Conservation (phyloP, 2,888 invertebrate genomes). For the Synergus umbraculus region DNA sequence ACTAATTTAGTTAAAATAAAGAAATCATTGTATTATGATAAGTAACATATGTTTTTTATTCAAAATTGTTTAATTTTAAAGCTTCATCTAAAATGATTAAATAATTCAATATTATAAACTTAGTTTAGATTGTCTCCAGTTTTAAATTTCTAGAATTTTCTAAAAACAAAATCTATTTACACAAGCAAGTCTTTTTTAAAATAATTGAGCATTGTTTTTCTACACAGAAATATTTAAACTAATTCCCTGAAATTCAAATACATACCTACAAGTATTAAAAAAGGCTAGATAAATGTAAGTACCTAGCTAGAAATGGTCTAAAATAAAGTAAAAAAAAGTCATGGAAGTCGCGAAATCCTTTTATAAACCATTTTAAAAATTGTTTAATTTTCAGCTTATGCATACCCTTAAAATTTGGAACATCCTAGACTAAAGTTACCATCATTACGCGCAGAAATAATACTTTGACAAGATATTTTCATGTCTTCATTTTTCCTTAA, state of each 20-base stretch:
- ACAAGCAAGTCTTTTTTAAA: neutral
- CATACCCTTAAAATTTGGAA: no score
- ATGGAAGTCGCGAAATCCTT: neutral
- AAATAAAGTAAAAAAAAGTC: neutral
- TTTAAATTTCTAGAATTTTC: neutral
- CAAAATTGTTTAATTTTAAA: neutral
- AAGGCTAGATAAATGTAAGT: neutral
- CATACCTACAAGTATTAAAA: neutral
- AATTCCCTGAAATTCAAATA: neutral
- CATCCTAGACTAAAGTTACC: no score
- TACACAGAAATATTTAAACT: neutral
- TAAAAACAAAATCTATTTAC: neutral
- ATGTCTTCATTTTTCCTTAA: neutral
- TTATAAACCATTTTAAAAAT: neutral
- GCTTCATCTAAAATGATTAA: neutral
- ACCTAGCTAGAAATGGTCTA: neutral
- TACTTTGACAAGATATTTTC: neutral
- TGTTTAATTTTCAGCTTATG: neutral
- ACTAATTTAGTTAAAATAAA: no score
- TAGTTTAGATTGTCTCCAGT: neutral
- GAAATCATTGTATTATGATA: no score
- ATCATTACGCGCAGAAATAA: neutral
- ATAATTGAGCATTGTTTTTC: constrained; percentile 3
- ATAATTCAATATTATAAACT: neutral
- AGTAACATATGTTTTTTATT: neutral